Evolutionary conservation across 2,888 invertebrate species (phyloP), one percentile per base, ranked within the genome.

Genomic region (Acronicta alni): DNA sequence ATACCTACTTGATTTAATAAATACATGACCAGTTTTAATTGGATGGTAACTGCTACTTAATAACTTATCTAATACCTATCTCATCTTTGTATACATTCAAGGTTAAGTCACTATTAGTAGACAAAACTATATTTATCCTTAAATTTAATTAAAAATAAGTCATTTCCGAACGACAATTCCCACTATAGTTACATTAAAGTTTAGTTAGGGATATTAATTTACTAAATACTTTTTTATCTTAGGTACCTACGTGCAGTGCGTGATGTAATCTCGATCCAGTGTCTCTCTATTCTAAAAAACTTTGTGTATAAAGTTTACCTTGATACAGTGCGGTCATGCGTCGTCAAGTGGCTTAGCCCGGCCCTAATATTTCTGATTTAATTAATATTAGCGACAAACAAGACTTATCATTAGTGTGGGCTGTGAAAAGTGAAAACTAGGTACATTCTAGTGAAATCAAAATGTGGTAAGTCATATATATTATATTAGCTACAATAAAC

Each of bases 241-340:
- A 45, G 47, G 46, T 30, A 39, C 41, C 48, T 30, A 39, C 41
- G 63, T 54, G 32, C 32, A 30, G 57, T 46, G 39, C 26, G 30
- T 67, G 55, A 26, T 61, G 57, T 71, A 56, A 79, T 71, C 59
- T 52, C 43, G 51, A 63, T 74, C 64, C 68, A 72, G 67, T n/a
- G n/a, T 41, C 60, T 63, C 51, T 45, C 48, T 67, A 58, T 59
- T 68, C 57, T 61, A 44, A 61, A 62, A 67, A 56, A 75, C 62
- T 72, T 71, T 43, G 75, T 77, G 63, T 72, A 67, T 67, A 70
- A 60, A 68, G 72, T 72, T 81, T 64, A 72, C 81, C 84, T 82
- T 80, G 82, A 80, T 83, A 67, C 68, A 42, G 55, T 55, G 77
- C 68, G 77, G 79, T 78, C 79, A 78, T 72, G 79, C n/a, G n/a